Percentiles rank a stretch among this genome's conserved stretches.
phyloP scores from a whole-genome alignment of 2,113 vertebrate species.

The Aviceda subcristata region DNA sequence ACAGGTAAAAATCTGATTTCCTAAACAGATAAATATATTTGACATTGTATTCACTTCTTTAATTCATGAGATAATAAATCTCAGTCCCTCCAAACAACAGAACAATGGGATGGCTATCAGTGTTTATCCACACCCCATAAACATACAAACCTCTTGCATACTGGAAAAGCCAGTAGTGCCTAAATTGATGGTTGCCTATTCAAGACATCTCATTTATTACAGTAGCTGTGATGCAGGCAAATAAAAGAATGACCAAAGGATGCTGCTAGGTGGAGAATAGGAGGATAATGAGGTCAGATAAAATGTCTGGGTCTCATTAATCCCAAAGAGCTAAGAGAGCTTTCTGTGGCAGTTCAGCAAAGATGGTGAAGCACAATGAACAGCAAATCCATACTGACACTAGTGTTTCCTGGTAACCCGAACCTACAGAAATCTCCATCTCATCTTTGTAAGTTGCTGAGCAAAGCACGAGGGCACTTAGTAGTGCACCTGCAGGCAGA shows the following conservation, averaged over 20 bases:
- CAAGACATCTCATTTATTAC: conserved; percentile 5
- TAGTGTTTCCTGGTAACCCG: background rate
- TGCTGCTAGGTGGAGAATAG: conserved; percentile 6
- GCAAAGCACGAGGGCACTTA: background rate
- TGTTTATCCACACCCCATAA: conserved; percentile 18
- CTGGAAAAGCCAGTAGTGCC: background rate
- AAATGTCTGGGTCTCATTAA: conserved; percentile 46
- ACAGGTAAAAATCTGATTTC: background rate
- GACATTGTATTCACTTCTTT: background rate
- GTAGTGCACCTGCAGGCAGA: background rate
- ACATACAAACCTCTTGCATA: background rate
- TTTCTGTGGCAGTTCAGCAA: background rate
- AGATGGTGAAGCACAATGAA: background rate
- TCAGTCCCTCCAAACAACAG: background rate
- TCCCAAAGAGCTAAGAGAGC: background rate
- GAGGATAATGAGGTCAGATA: conserved; percentile 58
- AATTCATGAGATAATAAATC: conserved; percentile 5
- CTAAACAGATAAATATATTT: background rate
- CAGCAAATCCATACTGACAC: background rate
- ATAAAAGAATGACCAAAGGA: conserved; percentile 31
- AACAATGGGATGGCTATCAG: conserved; percentile 12
- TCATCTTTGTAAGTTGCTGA: background rate
- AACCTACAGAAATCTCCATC: background rate
- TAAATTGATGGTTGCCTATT: conserved; percentile 10
- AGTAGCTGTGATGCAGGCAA: background rate